Conservation (phyloP, 1,140 invertebrate species). For the Lineus longissimus region DNA sequence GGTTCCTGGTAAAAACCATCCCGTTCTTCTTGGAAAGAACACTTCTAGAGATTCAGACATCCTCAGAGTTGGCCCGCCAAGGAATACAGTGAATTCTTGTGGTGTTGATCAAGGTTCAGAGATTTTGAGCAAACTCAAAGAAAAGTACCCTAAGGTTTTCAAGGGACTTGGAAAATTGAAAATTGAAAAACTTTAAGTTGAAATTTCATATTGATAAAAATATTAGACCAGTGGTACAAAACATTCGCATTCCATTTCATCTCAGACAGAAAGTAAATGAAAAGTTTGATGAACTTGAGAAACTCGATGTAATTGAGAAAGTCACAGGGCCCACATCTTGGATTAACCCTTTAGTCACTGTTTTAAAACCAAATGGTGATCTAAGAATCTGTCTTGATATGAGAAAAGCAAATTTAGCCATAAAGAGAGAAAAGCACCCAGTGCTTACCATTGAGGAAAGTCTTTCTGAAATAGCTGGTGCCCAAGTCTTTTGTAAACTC, state of each 20-base stretch:
- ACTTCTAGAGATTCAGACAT: no score
- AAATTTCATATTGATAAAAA: background rate
- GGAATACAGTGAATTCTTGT: no score
- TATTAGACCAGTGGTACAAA: constrained; percentile 3
- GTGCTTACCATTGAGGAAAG: constrained; percentile 15
- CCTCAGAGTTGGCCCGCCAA: no score
- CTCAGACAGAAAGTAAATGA: constrained; percentile 20
- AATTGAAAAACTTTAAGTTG: background rate
- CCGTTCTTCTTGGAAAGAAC: no score
- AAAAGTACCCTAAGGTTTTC: no score
- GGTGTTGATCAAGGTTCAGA: no score
- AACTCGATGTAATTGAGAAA: constrained; percentile 15
- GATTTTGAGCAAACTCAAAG: no score
- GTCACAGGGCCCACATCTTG: constrained; percentile 9
- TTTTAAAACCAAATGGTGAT: constrained; percentile 10
- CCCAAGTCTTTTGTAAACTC: constrained; percentile 26
- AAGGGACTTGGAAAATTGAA: no score
- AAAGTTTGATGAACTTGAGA: constrained; percentile 15
- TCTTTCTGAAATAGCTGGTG: constrained; percentile 19
- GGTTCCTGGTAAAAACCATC: no score
- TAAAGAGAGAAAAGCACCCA: constrained; percentile 12
- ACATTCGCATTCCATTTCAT: constrained; percentile 19
- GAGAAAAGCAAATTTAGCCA: constrained; percentile 9
- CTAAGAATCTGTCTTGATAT: constrained; percentile 14
- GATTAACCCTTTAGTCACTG: constrained; percentile 12